Conservation (phyloP, 2,113 vertebrate genomes). For the Ailurus styani region DNA sequence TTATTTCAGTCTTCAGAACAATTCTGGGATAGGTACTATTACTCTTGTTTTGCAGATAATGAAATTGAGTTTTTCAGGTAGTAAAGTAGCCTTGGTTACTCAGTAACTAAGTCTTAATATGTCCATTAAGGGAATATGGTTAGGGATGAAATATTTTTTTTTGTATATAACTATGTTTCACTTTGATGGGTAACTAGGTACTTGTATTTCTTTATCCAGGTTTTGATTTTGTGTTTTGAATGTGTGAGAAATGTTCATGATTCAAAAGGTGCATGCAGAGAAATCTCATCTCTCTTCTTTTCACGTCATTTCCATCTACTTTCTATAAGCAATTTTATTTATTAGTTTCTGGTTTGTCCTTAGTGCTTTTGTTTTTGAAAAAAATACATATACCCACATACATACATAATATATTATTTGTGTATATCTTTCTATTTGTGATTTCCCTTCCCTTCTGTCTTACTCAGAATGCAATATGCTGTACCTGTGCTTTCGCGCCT, state of each 20-base stretch:
- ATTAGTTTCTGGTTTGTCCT: background rate
- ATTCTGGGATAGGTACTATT: background rate
- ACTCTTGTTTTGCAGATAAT: background rate
- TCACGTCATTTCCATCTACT: background rate
- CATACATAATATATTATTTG: background rate
- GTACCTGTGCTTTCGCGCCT: background rate
- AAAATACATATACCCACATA: background rate
- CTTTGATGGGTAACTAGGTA: background rate
- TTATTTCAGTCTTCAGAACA: background rate
- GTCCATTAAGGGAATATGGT: background rate
- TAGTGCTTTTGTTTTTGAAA: background rate
- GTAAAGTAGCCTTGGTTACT: background rate
- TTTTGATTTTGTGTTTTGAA: constrained; percentile 28
- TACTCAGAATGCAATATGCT: background rate
- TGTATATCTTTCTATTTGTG: background rate
- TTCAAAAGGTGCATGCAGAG: background rate
- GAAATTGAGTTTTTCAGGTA: background rate
- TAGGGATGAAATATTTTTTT: background rate
- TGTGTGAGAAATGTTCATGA: background rate
- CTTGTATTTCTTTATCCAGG: background rate
- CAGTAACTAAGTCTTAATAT: background rate
- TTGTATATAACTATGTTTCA: background rate
- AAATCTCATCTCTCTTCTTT: background rate
- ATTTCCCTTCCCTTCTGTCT: background rate
- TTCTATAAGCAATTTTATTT: background rate